Evolutionary conservation across 2,888 invertebrate genomes (phyloP), one percentile per base, ranked within the genome.

Genomic region (Aromia moschata): DNA sequence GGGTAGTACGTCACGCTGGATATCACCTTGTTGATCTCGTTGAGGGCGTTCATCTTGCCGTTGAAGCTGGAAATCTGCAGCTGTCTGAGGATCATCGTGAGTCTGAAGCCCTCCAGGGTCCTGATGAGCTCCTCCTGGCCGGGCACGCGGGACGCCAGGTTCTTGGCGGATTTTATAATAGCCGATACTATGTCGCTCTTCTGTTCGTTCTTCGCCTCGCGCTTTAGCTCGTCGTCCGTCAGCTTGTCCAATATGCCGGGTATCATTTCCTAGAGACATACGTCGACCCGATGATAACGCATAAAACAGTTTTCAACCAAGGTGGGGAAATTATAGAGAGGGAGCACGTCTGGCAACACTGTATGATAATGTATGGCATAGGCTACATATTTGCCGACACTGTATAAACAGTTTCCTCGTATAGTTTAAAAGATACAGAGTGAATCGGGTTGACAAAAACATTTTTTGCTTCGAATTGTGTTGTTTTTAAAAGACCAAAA

Each of bases 41-140:
- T 97, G 65, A 98, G 84, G 15, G 98, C 98, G 76, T 97, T 97
- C 98, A 98, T 98, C 85, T 98, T 98, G 31, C 98, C 97, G 83
- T 97, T 98, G 79, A 98, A 98, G 52, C 97, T 97, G 16, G 97
- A 96, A 80, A 97, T 96, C 86, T 96, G 95, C 67, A 98, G 83
- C 74, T 95, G 88, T 78, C 80, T 70, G 41, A 98, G 85, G 75
- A 98, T 96, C 94, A 98, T 96, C 84, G 96, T 95, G 70, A 98
- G 84, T 72, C 97, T 87, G 85, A 97, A 95, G 83, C 96, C 94
- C 85, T 97, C 97, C 74, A 98, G 84, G 2, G 79, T 84, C 68
- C 89, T 87, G 67, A 89, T 87, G 70, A 86, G 85, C 74, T 91
- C 94, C 73, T 96, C 95, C 76, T 93, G 92, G 68, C 90, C 89